A percentile compares a stretch with the other conserved stretches of the same genome.
phyloP scores from a whole-genome alignment of 2,797 vertebrate species.

The Scleropages formosus region DNA sequence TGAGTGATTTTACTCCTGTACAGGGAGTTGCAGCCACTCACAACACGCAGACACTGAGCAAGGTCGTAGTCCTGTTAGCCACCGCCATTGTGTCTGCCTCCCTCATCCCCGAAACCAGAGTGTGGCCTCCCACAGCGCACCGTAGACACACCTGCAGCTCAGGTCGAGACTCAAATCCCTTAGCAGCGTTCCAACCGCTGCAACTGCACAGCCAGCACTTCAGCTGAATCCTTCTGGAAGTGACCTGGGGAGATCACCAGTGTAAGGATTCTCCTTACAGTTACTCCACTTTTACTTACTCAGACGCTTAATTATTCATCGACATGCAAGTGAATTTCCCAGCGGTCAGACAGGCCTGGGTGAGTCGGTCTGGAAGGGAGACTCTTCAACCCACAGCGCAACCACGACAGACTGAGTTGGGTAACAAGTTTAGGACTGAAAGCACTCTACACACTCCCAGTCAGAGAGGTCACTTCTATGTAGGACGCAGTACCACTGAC shows the following conservation, averaged over 20 bases:
- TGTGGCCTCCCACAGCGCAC: neutral
- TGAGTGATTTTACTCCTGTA: no score
- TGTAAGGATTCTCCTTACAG: constrained; percentile 23
- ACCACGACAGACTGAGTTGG: no score
- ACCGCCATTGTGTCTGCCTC: constrained; percentile 6
- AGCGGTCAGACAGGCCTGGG: neutral
- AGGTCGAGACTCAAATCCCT: neutral
- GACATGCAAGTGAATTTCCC: constrained; percentile 3
- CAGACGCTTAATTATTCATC: constrained; percentile 28
- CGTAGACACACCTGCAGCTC: neutral
- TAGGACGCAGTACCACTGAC: no score
- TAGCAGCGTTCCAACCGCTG: neutral
- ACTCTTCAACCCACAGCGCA: no score
- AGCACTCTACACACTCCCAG: no score
- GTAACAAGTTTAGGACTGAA: no score
- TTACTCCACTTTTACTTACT: constrained; percentile 25
- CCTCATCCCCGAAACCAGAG: constrained; percentile 5
- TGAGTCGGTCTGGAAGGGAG: neutral
- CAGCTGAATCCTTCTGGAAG: neutral
- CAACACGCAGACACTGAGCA: constrained; percentile 9
- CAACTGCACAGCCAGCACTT: neutral
- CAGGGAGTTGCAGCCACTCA: no score
- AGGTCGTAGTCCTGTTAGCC: neutral
- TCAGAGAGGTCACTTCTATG: no score
- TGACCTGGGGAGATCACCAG: neutral